Conservation (phyloP, 2,888 invertebrate species). For the Cryptocephalus moraei region DNA sequence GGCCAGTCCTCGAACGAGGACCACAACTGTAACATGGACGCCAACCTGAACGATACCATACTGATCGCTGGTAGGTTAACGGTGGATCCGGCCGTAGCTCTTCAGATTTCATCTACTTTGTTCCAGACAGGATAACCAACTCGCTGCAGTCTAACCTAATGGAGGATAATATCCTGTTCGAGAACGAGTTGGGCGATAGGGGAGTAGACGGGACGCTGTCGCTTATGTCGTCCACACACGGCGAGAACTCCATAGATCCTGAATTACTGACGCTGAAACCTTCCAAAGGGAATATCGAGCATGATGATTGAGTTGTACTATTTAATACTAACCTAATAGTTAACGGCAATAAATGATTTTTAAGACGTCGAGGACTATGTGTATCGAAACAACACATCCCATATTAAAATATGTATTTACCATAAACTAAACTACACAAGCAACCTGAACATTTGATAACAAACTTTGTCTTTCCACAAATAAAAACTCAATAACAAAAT, state of each 20-base stretch:
- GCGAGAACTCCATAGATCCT: slow-evolving; percentile 34
- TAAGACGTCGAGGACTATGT: too few relatives aligned
- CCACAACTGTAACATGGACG: slow-evolving; percentile 8
- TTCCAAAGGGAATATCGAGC: slow-evolving; percentile 6
- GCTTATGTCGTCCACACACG: slow-evolving; percentile 13
- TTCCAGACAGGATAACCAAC: slow-evolving; percentile 26
- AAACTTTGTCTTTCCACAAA: too few relatives aligned
- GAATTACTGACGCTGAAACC: slow-evolving; percentile 36
- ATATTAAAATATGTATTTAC: too few relatives aligned
- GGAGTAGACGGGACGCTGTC: slow-evolving; percentile 20
- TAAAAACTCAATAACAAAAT: too few relatives aligned
- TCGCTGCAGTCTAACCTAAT: slow-evolving; percentile 27
- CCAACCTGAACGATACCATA: slow-evolving; percentile 27
- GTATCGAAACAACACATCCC: too few relatives aligned
- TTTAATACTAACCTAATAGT: slow-evolving; percentile 1
- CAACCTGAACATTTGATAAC: too few relatives aligned
- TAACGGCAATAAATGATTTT: background rate
- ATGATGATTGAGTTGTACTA: slow-evolving; percentile 4
- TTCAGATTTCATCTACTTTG: background rate
- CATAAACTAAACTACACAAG: too few relatives aligned
- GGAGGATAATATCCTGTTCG: slow-evolving; percentile 27
- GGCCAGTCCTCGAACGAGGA: too few relatives aligned
- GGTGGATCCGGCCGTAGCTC: background rate
- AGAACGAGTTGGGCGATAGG: slow-evolving; percentile 20
- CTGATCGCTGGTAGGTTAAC: slow-evolving; percentile 23